Base-by-base conservation (phyloP, 2,113 vertebrate species). In the Oncorhynchus keta region DNA sequence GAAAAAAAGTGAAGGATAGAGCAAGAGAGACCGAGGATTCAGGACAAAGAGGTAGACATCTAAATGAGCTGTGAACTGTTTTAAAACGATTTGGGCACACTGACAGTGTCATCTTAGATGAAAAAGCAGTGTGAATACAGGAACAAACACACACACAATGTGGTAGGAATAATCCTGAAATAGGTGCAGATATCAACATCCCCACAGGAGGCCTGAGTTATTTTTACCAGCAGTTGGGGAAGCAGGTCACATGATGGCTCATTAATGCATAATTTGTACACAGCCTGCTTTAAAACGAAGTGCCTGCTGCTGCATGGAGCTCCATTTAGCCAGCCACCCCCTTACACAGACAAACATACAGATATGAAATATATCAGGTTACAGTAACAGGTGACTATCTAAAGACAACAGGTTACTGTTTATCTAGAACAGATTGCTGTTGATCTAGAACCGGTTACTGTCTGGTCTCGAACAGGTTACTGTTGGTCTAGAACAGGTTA, bases 251-350 rank as follows among this genome's bases (percentile, higher is more conserved):
- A 88, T 89, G 85, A 86, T 84, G 85, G 86, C 84, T 90, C 77
- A 87, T 90, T 83, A 89, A 88, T 92, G 82, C 84, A 90, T 91
- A 90, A 91, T 93, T 87, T 84, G 91, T 82, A 88, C 82, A 80
- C 83, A 87, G 76, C 83, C 91, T 86, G 84, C 79, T 91, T 89
- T 84, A 85, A 79, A 83, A 83, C 81, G 81, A 76, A 67, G 9
- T 67, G 26, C 12, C 64, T 66, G 11, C 22, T 30, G 26, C 22
- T 67, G 18, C 68, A 20, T 70, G 26, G 8, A 39, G 5, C 68
- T 22, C 7, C 61, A 62, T 48, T 57, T 59, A 3, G 45, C 69
- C 39, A 24, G 14, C 2, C 68, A 39, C n/a, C 3, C 68, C 1
- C 39, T 12, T 39, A 48, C 68, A 45, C 64, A 75, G 55, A 61